Evolutionary conservation across 2,797 vertebrate species (phyloP).

Genomic region (Crypturellus tataupa): DNA sequence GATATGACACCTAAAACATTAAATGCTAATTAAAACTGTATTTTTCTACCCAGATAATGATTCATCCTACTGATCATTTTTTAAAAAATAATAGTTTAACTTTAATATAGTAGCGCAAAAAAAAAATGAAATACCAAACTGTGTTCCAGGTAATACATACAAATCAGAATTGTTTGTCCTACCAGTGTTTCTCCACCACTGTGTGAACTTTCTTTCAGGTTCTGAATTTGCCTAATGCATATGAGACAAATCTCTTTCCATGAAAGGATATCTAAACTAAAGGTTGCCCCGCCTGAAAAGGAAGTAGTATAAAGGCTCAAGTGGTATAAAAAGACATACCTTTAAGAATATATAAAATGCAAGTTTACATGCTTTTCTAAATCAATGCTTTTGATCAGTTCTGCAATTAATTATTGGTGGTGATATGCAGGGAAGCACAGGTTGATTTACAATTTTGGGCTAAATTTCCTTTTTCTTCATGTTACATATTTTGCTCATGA

Average conservation of each 20-base stretch:
- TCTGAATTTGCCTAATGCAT: background rate
- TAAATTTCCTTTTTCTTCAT: background rate
- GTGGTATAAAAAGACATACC: background rate
- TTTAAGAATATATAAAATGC: background rate
- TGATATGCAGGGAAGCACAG: background rate
- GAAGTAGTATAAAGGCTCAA: background rate
- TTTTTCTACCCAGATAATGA: background rate
- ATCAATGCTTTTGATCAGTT: background rate
- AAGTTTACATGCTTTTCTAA: background rate
- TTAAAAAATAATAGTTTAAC: background rate
- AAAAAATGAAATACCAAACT: background rate
- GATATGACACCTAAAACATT: background rate
- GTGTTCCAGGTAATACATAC: background rate
- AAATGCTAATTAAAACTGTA: background rate
- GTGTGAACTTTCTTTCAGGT: background rate
- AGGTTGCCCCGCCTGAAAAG: background rate
- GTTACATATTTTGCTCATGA: background rate
- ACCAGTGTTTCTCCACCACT: no score
- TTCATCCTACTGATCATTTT: background rate
- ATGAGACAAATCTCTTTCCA: background rate
- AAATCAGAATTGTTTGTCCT: background rate
- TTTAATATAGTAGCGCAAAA: background rate
- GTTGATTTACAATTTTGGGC: background rate
- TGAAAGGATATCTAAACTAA: background rate
- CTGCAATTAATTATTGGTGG: background rate